A percentile compares a stretch with the other conserved stretches of the same genome.
Evolutionary conservation across 1,140 invertebrate genomes (phyloP).

Genomic region (Macrobrachium nipponense): DNA sequence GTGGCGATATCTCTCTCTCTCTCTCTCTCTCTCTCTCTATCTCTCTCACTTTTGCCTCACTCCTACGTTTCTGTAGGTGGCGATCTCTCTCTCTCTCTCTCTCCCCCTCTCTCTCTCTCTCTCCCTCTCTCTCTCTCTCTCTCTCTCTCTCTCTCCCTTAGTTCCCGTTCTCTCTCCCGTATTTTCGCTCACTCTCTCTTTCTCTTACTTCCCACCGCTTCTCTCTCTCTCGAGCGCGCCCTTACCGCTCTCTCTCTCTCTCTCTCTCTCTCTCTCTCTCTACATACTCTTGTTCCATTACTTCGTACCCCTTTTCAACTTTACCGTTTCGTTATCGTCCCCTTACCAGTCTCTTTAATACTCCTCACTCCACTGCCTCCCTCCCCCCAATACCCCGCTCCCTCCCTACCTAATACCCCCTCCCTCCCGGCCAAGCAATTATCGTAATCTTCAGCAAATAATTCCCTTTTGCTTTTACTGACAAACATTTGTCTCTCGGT

Average conservation of each 20-base stretch:
- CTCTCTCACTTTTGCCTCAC: neutral
- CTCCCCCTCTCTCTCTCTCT: neutral
- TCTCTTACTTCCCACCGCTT: neutral
- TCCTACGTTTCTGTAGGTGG: too few relatives aligned
- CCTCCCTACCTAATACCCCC: too few relatives aligned
- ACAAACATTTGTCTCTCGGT: too few relatives aligned
- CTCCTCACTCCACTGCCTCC: neutral
- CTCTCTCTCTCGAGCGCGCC: neutral
- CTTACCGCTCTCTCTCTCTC: neutral
- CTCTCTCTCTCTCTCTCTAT: neutral
- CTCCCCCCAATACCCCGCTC: neutral
- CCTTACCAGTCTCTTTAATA: neutral
- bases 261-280: neutral
- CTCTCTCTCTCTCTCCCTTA: neutral
- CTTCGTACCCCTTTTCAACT: neutral
- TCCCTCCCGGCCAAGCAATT: neutral
- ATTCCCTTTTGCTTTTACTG: too few relatives aligned
- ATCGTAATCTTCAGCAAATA: neutral
- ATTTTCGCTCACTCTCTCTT: neutral
- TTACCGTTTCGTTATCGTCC: neutral
- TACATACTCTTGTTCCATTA: neutral
- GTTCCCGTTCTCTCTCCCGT: too few relatives aligned
- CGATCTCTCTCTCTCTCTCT: neutral
- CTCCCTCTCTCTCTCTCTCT: neutral
- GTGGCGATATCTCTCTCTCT: neutral